phyloP scores from a whole-genome alignment of 2,113 vertebrate genomes.

The Polypterus senegalus region DNA sequence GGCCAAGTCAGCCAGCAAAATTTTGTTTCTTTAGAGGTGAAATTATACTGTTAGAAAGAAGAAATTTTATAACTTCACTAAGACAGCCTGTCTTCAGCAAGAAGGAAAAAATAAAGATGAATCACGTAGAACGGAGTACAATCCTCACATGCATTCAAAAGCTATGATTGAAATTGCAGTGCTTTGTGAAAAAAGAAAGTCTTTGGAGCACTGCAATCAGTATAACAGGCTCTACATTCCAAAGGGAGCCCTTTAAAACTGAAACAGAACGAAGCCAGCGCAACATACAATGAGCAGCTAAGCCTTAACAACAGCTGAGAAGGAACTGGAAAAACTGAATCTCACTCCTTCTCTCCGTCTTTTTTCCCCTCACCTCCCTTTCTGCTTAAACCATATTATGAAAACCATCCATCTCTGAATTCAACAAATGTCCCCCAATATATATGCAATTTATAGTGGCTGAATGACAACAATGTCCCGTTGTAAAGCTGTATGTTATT shows the following conservation, averaged over 20 bases:
- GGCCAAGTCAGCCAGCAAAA: no score
- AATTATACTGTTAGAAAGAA: slow-evolving; percentile 16
- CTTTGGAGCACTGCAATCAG: slow-evolving; percentile 21
- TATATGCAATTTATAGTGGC: no score
- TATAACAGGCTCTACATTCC: slow-evolving; percentile 15
- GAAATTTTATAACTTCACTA: slow-evolving; percentile 11
- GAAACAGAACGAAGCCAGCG: slow-evolving; percentile 20
- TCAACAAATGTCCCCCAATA: not conserved
- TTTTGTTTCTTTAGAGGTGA: slow-evolving; percentile 6
- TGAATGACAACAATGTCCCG: not conserved
- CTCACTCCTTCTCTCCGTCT: not conserved
- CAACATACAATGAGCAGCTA: slow-evolving; percentile 11
- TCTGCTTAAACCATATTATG: no score
- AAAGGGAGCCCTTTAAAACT: slow-evolving; percentile 20
- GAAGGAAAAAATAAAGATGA: not conserved
- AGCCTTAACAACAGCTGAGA: slow-evolving; percentile 9
- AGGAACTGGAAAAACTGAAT: slow-evolving; percentile 8
- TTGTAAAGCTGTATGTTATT: slow-evolving; percentile 29
- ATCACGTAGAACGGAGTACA: slow-evolving; percentile 17
- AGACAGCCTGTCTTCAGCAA: slow-evolving; percentile 12
- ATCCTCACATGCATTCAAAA: slow-evolving; percentile 16
- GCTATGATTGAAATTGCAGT: slow-evolving; percentile 21
- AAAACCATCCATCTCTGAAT: no score
- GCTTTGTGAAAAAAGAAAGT: slow-evolving; percentile 3
- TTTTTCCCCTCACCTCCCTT: not conserved